These are phyloP conservation scores for Chironomus striatipennis DNA, from an alignment of 1,140 invertebrate species.

Conservation along the genomic window DNA sequence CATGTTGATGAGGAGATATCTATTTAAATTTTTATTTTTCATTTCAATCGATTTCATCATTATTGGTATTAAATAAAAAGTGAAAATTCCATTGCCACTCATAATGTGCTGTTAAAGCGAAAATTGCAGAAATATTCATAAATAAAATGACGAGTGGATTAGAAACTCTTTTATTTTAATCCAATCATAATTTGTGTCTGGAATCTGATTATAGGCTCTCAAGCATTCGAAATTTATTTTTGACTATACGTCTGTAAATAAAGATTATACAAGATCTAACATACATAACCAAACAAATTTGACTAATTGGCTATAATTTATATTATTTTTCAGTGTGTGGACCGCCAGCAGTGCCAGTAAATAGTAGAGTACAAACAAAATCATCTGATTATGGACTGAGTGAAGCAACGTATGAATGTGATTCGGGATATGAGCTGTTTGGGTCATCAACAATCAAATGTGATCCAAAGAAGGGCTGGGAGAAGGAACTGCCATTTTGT, in stretches of 20 bases:
- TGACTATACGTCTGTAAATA: no score
- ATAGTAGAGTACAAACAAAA: constrained; percentile 54
- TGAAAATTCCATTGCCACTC: not conserved
- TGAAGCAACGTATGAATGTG: constrained; percentile 68
- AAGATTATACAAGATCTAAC: no score
- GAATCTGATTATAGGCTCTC: no score
- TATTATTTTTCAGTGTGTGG: constrained; percentile 47
- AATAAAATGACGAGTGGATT: not conserved
- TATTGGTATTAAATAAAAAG: not conserved
- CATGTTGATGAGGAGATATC: not conserved
- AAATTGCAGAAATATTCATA: not conserved
- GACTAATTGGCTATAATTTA: no score
- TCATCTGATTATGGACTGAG: constrained; percentile 37
- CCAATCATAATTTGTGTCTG: not conserved
- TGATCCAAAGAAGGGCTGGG: constrained; percentile 61
- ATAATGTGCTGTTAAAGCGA: not conserved
- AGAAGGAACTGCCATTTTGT: constrained; percentile 71
- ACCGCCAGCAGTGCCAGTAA: constrained; percentile 72
- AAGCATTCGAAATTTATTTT: no score
- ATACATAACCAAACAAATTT: no score
- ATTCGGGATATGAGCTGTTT: constrained; percentile 70
- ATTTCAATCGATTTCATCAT: not conserved
- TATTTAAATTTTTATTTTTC: not conserved
- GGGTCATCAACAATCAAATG: constrained; percentile 55
- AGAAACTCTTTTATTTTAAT: constrained; percentile 9